Percentiles rank a stretch among this genome's conserved stretches.
phyloP scores from a whole-genome alignment of 64 coral and sea anemone genomes.

The Anthopleura sola region DNA sequence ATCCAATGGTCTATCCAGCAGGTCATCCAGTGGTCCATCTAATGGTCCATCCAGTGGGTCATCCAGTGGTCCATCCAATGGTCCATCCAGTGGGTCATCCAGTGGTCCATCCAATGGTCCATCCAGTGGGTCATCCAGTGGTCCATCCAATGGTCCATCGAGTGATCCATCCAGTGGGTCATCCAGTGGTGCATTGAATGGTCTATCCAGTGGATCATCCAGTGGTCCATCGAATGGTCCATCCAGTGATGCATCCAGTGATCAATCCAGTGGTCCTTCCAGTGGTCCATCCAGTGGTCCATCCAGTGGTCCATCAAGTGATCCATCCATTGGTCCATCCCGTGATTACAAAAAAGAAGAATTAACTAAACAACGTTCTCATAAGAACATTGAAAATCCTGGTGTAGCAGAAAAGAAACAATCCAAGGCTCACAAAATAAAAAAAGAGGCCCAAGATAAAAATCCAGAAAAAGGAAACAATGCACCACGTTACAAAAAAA shows the following conservation, averaged over 20 bases:
- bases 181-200: too few relatives aligned
- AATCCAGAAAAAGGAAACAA: not conserved
- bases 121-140: too few relatives aligned
- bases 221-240: not conserved
- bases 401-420: not conserved
- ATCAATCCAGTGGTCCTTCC: not conserved
- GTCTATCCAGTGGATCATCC: not conserved
- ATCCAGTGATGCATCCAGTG: not conserved
- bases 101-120: too few relatives aligned
- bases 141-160: too few relatives aligned
- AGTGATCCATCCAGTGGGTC: too few relatives aligned
- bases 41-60: too few relatives aligned
- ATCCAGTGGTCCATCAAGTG: not conserved
- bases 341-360: not conserved
- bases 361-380: too few relatives aligned
- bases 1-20: too few relatives aligned
- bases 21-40: too few relatives aligned
- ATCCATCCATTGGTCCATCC: not conserved
- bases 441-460: not conserved
- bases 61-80: too few relatives aligned
- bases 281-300: not conserved
- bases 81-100: too few relatives aligned
- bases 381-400: not conserved
- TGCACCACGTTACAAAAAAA: not conserved
- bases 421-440: not conserved